A percentile compares a stretch with the other conserved stretches of the same genome.
These are phyloP conservation scores for Magallana nippona DNA, from an alignment of 2,888 invertebrate genomes.

Conservation along the genomic window DNA sequence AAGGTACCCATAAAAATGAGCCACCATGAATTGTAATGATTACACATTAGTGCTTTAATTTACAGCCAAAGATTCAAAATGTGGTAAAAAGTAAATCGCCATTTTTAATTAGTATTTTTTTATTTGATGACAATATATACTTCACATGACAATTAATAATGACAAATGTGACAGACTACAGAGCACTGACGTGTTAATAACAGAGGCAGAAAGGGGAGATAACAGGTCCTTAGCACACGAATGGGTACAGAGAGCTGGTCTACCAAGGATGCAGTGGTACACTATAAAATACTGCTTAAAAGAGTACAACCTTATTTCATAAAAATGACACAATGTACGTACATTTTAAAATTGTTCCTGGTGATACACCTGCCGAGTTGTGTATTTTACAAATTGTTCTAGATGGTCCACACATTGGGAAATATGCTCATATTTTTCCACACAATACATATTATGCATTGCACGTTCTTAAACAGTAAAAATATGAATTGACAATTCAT, in stretches of 20 bases:
- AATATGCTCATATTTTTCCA: no score
- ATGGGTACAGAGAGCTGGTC: background rate
- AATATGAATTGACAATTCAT: no score
- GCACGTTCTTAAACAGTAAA: no score
- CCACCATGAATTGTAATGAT: no score
- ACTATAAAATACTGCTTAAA: background rate
- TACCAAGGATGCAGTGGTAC: background rate
- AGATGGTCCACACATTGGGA: background rate
- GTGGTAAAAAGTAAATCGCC: background rate
- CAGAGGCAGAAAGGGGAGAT: conserved; percentile 5
- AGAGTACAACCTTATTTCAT: background rate
- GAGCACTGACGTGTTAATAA: conserved; percentile 11
- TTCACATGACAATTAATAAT: conserved; percentile 19
- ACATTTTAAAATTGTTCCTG: background rate
- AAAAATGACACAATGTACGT: background rate
- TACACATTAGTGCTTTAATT: no score
- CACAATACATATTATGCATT: no score
- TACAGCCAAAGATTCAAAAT: no score
- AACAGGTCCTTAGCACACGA: background rate
- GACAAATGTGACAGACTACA: conserved; percentile 14
- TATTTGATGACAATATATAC: conserved; percentile 19
- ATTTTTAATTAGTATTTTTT: background rate
- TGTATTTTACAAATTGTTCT: no score
- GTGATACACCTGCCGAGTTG: no score
- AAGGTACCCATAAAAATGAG: no score